Percentiles rank a stretch among this genome's conserved stretches.
Evolutionary conservation across 92 coral and sea anemone species (phyloP).

Genomic region (Umimayanthus chanpuru): DNA sequence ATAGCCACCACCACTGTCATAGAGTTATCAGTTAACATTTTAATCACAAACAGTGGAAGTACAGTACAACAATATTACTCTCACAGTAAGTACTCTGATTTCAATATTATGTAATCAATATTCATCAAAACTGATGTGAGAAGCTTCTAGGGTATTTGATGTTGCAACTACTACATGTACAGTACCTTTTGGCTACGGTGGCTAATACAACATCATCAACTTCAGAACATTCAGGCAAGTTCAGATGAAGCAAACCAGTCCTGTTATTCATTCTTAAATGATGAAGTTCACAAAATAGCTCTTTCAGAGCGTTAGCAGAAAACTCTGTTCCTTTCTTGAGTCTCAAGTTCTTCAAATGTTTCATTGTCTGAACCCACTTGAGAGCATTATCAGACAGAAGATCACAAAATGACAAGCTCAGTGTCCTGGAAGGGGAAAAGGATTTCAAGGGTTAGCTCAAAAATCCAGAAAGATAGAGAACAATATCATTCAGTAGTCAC

Average conservation of each 20-base stretch:
- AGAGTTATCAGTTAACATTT: too few species aligned
- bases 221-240: conserved; percentile 78
- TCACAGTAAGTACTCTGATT: too few species aligned
- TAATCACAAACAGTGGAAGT: too few species aligned
- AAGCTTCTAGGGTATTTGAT: background rate
- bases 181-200: conserved; percentile 76
- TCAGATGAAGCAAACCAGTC: conserved; percentile 70
- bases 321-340: conserved; percentile 85
- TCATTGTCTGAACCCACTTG: conserved; percentile 66
- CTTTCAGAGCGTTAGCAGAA: conserved; percentile 65
- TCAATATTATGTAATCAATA: too few species aligned
- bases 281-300: conserved; percentile 72
- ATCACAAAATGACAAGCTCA: conserved; percentile 89
- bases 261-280: conserved; percentile 54
- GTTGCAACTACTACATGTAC: background rate
- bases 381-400: conserved; percentile 79
- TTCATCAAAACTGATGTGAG: background rate
- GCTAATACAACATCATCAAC: conserved; percentile 74
- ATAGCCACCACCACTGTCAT: too few species aligned
- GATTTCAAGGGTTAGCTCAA: background rate
- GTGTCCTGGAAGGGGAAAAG: conserved; percentile 55
- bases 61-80: too few species aligned
- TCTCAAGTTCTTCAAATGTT: conserved; percentile 61
- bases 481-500: too few species aligned
- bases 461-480: too few species aligned